Conservation (phyloP, 2,888 invertebrate genomes). For the Ischnura elegans region DNA sequence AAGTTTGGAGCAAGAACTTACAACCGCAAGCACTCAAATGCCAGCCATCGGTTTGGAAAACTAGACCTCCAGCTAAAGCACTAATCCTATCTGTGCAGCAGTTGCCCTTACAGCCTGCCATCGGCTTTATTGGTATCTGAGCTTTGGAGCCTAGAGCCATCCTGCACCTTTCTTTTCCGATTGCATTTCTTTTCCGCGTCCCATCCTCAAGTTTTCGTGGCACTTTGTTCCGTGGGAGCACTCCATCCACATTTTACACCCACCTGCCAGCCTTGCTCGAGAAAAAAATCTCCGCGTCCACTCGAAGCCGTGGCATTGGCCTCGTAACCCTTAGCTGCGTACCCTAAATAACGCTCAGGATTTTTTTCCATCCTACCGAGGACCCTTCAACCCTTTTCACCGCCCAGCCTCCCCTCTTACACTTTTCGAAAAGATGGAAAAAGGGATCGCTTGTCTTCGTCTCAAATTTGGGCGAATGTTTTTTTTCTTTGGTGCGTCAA, state of each 20-base stretch:
- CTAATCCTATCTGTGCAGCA: too few species aligned
- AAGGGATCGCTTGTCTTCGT: background rate
- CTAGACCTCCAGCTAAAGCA: too few species aligned
- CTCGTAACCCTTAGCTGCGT: background rate
- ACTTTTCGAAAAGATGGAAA: conserved; percentile 21
- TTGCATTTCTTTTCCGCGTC: background rate
- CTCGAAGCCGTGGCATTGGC: background rate
- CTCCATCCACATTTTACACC: background rate
- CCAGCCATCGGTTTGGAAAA: too few species aligned
- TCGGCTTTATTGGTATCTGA: background rate
- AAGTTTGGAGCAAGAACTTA: too few species aligned
- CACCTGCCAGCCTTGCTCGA: background rate
- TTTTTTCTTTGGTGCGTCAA: conserved; percentile 49
- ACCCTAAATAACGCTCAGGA: background rate
- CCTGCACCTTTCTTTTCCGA: background rate
- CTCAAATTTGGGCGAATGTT: background rate
- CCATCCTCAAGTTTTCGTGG: background rate
- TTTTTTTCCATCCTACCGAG: conserved; percentile 20
- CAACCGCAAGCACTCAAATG: too few species aligned
- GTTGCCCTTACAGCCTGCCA: background rate
- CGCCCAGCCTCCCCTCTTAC: background rate
- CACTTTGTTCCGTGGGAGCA: background rate
- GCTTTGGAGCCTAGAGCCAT: background rate
- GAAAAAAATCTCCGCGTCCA: background rate
- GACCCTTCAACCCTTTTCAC: conserved; percentile 41